Percentiles rank a stretch among this genome's conserved stretches.
Conservation (phyloP, 1,140 invertebrate species). For the Globodera ellingtonae region DNA sequence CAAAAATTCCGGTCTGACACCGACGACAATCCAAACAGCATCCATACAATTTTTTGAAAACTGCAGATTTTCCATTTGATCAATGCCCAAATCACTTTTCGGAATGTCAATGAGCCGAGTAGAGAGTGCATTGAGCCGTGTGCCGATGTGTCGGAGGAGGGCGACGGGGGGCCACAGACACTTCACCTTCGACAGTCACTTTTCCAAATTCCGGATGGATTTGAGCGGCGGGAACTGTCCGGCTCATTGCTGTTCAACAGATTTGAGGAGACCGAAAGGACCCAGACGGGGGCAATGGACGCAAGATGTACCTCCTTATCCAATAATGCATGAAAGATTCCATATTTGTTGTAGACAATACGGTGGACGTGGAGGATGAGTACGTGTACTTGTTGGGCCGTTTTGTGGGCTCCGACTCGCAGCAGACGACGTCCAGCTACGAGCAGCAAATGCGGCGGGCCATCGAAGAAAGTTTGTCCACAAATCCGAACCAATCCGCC, state of each 20-base stretch:
- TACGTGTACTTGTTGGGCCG: conserved; percentile 38
- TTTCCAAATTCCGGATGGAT: conserved; percentile 36
- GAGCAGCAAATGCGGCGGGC: conserved; percentile 32
- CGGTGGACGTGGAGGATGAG: conserved; percentile 38
- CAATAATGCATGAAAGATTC: not conserved
- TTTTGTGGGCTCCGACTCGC: conserved; percentile 24
- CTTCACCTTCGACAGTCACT: conserved; percentile 29
- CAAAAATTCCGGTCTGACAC: conserved; percentile 27
- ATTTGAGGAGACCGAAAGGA: conserved; percentile 17
- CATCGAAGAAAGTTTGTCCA: conserved; percentile 35
- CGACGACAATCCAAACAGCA: not conserved
- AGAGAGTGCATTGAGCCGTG: conserved; percentile 3
- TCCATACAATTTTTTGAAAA: not conserved
- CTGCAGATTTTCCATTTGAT: conserved; percentile 30
- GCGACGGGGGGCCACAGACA: conserved; percentile 20
- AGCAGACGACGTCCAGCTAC: conserved; percentile 6
- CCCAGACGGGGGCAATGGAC: conserved; percentile 9
- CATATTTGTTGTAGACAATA: conserved; percentile 29
- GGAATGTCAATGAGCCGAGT: conserved; percentile 34
- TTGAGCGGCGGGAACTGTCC: conserved; percentile 13
- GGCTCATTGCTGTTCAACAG: conserved; percentile 32
- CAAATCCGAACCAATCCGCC: conserved; percentile 11
- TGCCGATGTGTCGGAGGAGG: not conserved
- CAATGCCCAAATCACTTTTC: conserved; percentile 40
- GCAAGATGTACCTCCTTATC: conserved; percentile 14